Evolutionary conservation across 2,888 invertebrate species (phyloP), one percentile per base, ranked within the genome.

Genomic region (Opisthograptis luteolata): DNA sequence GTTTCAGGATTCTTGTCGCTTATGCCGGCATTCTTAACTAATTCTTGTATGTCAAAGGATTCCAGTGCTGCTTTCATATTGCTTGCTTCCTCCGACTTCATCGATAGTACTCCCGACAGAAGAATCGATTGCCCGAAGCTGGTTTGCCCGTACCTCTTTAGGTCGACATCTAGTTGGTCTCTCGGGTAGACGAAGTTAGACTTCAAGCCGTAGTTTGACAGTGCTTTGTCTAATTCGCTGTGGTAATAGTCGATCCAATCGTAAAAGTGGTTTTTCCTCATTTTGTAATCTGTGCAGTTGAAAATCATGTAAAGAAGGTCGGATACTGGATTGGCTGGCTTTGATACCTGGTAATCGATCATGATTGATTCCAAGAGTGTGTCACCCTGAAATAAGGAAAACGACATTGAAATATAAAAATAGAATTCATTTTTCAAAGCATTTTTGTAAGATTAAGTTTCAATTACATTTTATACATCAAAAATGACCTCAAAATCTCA

Each of bases 341-440:
- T 60, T 0, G 70, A 49, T 0, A 67, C 2, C 42, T 76, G 75
- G 36, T 75, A 76, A 43, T 76, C 73, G n/a, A 76, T 72, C 51
- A 74, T 59, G 2, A 73, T 55, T 2, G 60, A 60, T 10, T 62
- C 54, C 0, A 54, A 36, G 3, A 66, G 50, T 4, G 35, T 44
- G 0, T 64, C 60, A 1, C 46, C 59, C 73, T 75, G 64, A 14
- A 71, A 71, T 8, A 39, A 17, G 25, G 6, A 22, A 42, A 6
- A n/a, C n/a, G n/a, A n/a, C n/a, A n/a, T n/a, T n/a, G n/a, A n/a
- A n/a, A n/a, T n/a, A n/a, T n/a, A 8, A 25, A 10, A 20, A 6
- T 7, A 20, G 1, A 20, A 20, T 20, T n/a, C n/a, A 7, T 20
- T 20, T 20, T 7, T 20, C 20, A 20, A n/a, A n/a, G n/a, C n/a